phyloP scores from a whole-genome alignment of 2,888 invertebrate species.

The Cetonia aurata region DNA sequence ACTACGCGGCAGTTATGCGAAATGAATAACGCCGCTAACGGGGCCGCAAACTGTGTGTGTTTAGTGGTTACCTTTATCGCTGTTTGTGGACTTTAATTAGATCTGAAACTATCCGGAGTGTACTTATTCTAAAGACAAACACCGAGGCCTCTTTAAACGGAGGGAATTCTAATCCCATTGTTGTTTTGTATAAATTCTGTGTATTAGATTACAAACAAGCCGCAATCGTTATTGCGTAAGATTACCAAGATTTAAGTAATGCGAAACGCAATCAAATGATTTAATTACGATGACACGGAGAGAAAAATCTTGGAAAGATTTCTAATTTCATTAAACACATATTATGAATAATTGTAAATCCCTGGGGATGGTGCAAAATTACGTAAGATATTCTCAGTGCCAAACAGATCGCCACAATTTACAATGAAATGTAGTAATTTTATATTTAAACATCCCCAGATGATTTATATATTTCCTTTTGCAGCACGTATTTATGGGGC shows the following conservation, averaged over 20 bases:
- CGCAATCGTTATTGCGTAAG: too few relatives aligned
- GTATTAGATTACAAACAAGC: too few relatives aligned
- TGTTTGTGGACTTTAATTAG: conserved; percentile 14
- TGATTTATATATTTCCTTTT: conserved; percentile 44
- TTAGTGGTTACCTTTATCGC: neutral
- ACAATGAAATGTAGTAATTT: conserved; percentile 44
- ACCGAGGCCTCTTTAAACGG: neutral
- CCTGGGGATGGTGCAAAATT: conserved; percentile 36
- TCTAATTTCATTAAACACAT: conserved; percentile 42
- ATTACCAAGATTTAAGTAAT: too few relatives aligned
- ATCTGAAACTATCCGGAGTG: conserved; percentile 21
- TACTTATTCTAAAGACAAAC: conserved; percentile 22
- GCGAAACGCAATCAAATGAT: too few relatives aligned
- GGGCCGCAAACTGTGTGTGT: conserved; percentile 19
- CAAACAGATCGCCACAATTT: conserved; percentile 42
- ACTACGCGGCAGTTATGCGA: conserved; percentile 3
- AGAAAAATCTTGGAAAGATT: conserved; percentile 37
- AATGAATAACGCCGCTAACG: conserved; percentile 26
- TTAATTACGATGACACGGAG: too few relatives aligned
- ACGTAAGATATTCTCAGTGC: conserved; percentile 42
- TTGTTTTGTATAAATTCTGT: too few relatives aligned
- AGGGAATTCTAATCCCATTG: too few relatives aligned
- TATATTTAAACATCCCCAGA: conserved; percentile 39
- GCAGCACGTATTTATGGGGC: conserved; percentile 39
- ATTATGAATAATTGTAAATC: conserved; percentile 40